A percentile compares a stretch with the other conserved stretches of the same genome.
Evolutionary conservation across 1,140 invertebrate species (phyloP).

Genomic region (Steinernema feltiae): DNA sequence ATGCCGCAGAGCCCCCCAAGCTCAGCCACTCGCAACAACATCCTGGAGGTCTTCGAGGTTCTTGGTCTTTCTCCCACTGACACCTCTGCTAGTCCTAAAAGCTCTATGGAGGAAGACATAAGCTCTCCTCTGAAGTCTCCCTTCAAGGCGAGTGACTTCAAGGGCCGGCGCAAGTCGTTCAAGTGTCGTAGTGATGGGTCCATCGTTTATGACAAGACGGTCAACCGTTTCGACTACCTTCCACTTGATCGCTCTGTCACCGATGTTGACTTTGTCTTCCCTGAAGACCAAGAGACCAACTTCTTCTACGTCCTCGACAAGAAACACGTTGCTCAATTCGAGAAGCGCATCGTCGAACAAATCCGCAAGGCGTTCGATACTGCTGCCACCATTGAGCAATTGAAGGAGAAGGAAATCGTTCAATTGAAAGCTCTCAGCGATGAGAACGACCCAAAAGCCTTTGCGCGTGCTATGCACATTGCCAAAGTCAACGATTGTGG

Average conservation of each 20-base stretch:
- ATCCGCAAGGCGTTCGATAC: background rate
- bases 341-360: background rate
- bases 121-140: background rate
- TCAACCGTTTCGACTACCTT: constrained; percentile 1
- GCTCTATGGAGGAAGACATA: background rate
- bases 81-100: background rate
- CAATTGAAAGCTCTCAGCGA: background rate
- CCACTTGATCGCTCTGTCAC: background rate
- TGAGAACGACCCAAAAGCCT: background rate
- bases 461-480: background rate
- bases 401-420: background rate
- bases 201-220: background rate
- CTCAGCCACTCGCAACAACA: background rate
- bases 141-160: background rate
- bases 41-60: background rate
- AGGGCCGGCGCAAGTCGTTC: background rate
- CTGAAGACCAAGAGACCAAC: background rate
- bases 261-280: background rate
- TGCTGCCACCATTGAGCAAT: background rate
- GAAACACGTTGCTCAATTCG: background rate
- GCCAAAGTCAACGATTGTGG: background rate
- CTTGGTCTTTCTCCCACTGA: background rate
- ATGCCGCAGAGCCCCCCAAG: background rate
- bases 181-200: background rate
- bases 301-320: constrained; percentile 12